Percentiles rank a stretch among this genome's conserved stretches.
phyloP scores from a whole-genome alignment of 2,888 invertebrate genomes.

The Dicyrtoma fusca region DNA sequence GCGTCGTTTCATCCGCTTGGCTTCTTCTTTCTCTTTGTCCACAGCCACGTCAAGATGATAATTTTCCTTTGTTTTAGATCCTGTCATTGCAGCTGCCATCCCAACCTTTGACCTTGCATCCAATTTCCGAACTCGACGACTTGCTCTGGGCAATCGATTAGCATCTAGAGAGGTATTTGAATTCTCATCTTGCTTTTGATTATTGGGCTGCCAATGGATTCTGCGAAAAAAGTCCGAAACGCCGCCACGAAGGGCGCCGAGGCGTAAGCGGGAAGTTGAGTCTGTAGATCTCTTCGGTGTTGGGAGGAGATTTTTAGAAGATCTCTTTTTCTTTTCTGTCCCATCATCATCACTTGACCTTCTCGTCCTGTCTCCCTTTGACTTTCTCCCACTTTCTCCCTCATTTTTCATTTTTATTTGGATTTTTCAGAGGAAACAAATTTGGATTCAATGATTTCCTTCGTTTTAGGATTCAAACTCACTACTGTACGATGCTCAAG shows the following conservation, averaged over 20 bases:
- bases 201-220: constrained; percentile 10
- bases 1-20: not conserved
- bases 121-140: not conserved
- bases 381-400: not conserved
- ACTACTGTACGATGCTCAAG: too few species aligned
- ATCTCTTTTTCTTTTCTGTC: not conserved
- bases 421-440: too few species aligned
- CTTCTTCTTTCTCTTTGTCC: not conserved
- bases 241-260: constrained; percentile 3
- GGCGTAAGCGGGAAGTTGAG: too few species aligned
- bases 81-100: too few species aligned
- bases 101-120: too few species aligned
- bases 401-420: too few species aligned
- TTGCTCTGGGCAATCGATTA: too few species aligned
- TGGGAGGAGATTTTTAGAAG: not conserved
- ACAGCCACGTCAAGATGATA: not conserved
- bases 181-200: too few species aligned
- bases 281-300: not conserved
- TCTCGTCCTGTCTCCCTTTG: not conserved
- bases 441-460: too few species aligned
- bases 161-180: too few species aligned
- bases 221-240: constrained; percentile 7
- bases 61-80: too few species aligned
- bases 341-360: not conserved
- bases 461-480: too few species aligned